Evolutionary conservation across 1,140 invertebrate species (phyloP).

Genomic region (Sitobion miscanthi): DNA sequence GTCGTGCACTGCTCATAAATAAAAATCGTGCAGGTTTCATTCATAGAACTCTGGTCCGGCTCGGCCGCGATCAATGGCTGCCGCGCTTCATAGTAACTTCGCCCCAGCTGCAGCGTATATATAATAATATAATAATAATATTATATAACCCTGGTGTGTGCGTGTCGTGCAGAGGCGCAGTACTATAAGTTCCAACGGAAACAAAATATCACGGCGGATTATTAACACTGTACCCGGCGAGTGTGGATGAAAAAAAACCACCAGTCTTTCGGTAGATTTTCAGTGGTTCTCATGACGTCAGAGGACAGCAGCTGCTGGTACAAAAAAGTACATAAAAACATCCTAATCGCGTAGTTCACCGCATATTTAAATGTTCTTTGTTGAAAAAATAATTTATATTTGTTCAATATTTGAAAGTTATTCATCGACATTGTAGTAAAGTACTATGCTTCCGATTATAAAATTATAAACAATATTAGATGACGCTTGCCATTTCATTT

Average conservation of each 20-base stretch:
- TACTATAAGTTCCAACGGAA: background rate
- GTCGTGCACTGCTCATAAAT: background rate
- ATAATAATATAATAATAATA: background rate
- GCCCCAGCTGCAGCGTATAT: background rate
- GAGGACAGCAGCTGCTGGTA: background rate
- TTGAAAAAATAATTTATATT: background rate
- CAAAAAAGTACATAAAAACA: background rate
- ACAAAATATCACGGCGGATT: constrained; percentile 4
- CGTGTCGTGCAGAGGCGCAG: background rate
- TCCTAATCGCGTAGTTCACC: background rate
- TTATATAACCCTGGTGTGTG: background rate
- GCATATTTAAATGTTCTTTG: background rate
- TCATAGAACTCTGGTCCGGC: background rate
- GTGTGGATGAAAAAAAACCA: background rate
- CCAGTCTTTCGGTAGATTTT: background rate
- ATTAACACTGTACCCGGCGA: background rate
- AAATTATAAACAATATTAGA: too few relatives aligned
- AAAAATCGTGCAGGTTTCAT: background rate
- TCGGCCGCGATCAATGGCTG: background rate
- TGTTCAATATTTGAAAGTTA: too few relatives aligned
- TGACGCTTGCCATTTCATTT: background rate
- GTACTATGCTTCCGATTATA: background rate
- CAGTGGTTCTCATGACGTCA: background rate
- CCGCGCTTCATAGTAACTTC: background rate
- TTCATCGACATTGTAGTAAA: background rate